Conservation (phyloP, 2,797 vertebrate species). For the Cottoperca gobio region DNA sequence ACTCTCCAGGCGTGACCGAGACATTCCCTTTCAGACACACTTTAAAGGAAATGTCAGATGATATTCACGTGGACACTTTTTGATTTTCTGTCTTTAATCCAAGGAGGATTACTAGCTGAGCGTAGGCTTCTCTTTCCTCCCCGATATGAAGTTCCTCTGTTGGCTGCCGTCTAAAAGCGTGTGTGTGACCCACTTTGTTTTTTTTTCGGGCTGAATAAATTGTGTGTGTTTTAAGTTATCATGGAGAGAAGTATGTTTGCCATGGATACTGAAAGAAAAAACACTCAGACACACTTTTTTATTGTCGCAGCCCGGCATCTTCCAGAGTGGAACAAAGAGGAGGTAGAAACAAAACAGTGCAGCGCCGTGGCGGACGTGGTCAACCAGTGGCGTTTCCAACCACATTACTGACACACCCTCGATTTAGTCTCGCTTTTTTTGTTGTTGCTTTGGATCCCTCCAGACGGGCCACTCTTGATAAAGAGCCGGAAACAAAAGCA, state of each 20-base stretch:
- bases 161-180: background rate
- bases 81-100: slow-evolving; percentile 41
- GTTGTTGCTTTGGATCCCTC: slow-evolving; percentile 32
- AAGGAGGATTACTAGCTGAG: slow-evolving; percentile 1
- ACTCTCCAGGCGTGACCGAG: slow-evolving; percentile 37
- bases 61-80: slow-evolving; percentile 47
- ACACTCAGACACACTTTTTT: slow-evolving; percentile 27
- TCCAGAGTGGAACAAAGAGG: slow-evolving; percentile 61
- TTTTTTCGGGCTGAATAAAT: slow-evolving; percentile 8
- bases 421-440: slow-evolving; percentile 28
- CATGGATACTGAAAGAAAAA: slow-evolving; percentile 53
- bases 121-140: slow-evolving; percentile 16
- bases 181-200: slow-evolving; percentile 47
- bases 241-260: too few species aligned
- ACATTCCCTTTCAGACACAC: slow-evolving; percentile 46
- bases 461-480: slow-evolving; percentile 42
- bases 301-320: slow-evolving; percentile 36
- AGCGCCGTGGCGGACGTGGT: slow-evolving; percentile 47
- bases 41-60: slow-evolving; percentile 61
- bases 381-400: slow-evolving; percentile 65
- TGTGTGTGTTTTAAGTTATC: slow-evolving; percentile 19
- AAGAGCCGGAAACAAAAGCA: slow-evolving; percentile 42
- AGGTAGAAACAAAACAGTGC: slow-evolving; percentile 49
- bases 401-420: slow-evolving; percentile 79
- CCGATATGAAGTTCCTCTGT: slow-evolving; percentile 22